Evolutionary conservation across 2,888 invertebrate species (phyloP), one percentile per base, ranked within the genome.

Genomic region (Amorpha juglandis): DNA sequence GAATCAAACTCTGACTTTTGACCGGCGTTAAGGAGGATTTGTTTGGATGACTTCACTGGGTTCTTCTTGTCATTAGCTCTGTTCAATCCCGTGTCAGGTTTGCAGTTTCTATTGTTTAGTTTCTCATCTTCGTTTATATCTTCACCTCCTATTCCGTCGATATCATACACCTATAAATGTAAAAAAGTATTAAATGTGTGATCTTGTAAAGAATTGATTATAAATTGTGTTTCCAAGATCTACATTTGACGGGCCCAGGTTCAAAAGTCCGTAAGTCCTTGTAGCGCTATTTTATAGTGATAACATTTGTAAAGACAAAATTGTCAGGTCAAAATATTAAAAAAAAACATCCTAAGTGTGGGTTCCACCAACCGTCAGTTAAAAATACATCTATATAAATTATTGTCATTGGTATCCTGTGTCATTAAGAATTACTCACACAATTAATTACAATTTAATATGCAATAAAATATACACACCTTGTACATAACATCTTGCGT

Each of bases 1-100:
- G 92, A 92, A 72, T 92, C 93, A 67, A 93, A 93, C 69, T 93
- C 93, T 0, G 93, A 93, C 69, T 92, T 92, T 67, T 93, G 93
- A 12, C 93, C 93, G 1, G 93, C 92, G 67, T 93, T 93, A 71
- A 91, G 78, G 42, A 93, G 87, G 71, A 93, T 92, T 77, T 92
- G 93, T 71, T 92, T 93, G 11, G 93, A 93, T 8, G 93, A 93
- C 78, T 93, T 93, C 0, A 92, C 79, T 4, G 80, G 75, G 71
- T 81, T 86, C 71, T 90, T 91, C 16, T 86, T 87, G 11, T 80
- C 80, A 63, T 75, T 78, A 16, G 78, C 75, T 47, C 74, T 74
- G 70, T 81, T 85, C 58, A 79, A 82, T 3, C 85, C 82, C n/a
- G 75, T 77, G 50, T 86, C 83, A 53, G 78, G 78, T 66, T 80